phyloP scores from a whole-genome alignment of 2,113 vertebrate species.

The Carassius gibelio region DNA sequence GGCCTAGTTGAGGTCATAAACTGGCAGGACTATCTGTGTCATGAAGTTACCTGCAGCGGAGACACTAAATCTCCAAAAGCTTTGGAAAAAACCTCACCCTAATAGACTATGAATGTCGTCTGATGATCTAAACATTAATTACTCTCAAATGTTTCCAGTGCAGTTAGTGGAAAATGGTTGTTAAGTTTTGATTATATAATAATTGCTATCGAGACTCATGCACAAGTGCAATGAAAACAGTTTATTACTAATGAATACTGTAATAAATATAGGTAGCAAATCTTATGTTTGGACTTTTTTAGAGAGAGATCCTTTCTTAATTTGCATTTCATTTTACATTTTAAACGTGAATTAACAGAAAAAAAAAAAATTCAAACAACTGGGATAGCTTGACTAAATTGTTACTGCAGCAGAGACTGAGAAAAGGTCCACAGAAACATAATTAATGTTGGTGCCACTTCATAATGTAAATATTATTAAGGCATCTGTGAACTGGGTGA shows the following conservation, averaged over 20 bases:
- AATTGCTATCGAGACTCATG: not conserved
- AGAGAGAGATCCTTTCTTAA: not conserved
- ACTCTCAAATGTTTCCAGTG: not conserved
- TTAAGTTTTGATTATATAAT: not conserved
- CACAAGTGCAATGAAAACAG: not conserved
- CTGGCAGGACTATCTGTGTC: not conserved
- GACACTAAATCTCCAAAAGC: not conserved
- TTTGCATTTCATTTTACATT: not conserved
- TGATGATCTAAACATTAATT: not conserved
- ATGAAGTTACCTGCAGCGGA: not conserved
- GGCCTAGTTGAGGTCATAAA: not conserved
- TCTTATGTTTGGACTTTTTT: not conserved
- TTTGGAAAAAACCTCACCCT: not conserved
- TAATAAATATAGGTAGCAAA: not conserved
- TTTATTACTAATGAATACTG: not conserved
- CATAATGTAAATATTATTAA: not conserved
- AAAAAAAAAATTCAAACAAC: not conserved
- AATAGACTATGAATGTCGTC: not conserved
- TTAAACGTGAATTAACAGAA: not conserved
- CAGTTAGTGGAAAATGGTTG: not conserved
- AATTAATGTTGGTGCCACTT: not conserved
- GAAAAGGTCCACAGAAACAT: not conserved
- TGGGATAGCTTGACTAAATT: not conserved
- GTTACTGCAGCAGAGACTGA: not conserved
- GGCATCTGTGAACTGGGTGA: not conserved